Percentiles rank a stretch among this genome's conserved stretches.
These are phyloP conservation scores for Mycalesis mineus DNA, from an alignment of 2,888 invertebrate genomes.

Conservation along the genomic window DNA sequence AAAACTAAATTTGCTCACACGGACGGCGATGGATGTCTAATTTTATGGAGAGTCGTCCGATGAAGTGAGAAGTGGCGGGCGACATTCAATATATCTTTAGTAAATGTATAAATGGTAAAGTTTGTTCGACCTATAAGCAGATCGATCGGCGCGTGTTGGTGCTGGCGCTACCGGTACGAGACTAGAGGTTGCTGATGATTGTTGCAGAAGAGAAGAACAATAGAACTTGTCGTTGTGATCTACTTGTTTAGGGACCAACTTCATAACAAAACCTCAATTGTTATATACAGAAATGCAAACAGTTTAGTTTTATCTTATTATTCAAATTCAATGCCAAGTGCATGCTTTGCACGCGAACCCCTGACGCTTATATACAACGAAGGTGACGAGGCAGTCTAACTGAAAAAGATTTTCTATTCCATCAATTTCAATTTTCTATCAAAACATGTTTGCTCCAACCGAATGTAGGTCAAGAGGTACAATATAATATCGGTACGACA, in stretches of 20 bases:
- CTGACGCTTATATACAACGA: too few species aligned
- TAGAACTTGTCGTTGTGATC: not conserved
- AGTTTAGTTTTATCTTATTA: too few species aligned
- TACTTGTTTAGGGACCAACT: too few species aligned
- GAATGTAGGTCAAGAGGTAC: slow-evolving; percentile 1
- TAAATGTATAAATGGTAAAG: slow-evolving; percentile 19
- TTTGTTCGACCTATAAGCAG: slow-evolving; percentile 16
- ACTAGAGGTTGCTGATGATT: not conserved
- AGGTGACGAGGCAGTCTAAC: not conserved
- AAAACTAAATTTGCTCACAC: not conserved
- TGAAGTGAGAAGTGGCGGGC: slow-evolving; percentile 3
- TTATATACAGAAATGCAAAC: too few species aligned
- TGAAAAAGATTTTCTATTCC: not conserved
- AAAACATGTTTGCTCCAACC: not conserved
- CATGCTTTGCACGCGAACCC: too few species aligned
- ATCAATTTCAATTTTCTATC: not conserved
- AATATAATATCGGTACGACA: not conserved
- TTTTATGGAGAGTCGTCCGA: not conserved
- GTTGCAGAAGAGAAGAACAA: not conserved
- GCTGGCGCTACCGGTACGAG: not conserved
- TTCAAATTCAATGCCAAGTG: too few species aligned
- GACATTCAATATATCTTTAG: slow-evolving; percentile 15
- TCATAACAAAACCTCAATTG: too few species aligned
- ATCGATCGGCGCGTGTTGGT: slow-evolving; percentile 8
- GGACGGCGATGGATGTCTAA: not conserved